Evolutionary conservation across 2,888 invertebrate species (phyloP).

Genomic region (Tanypteryx hageni): DNA sequence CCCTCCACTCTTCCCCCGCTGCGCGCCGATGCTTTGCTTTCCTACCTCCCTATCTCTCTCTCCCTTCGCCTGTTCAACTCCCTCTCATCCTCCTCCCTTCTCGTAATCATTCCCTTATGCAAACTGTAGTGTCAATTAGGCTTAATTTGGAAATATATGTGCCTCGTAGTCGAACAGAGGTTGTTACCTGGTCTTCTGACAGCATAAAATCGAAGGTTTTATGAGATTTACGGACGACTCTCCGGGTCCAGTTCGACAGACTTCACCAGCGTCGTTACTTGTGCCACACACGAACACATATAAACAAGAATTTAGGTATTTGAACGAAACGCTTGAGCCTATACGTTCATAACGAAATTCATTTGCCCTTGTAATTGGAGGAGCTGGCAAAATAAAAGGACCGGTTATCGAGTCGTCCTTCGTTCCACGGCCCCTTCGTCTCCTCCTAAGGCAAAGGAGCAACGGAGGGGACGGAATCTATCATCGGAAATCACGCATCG

Average conservation of each 20-base stretch:
- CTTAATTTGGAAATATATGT: slow-evolving; percentile 63
- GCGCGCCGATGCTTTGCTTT: not conserved
- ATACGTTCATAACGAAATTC: not conserved
- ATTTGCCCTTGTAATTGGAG: not conserved
- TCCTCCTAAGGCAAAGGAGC: too few relatives aligned
- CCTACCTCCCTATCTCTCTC: not conserved
- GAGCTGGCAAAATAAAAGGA: not conserved
- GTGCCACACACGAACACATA: slow-evolving; percentile 15
- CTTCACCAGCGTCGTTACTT: not conserved
- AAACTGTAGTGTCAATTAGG: slow-evolving; percentile 59
- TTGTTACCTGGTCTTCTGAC: slow-evolving; percentile 57
- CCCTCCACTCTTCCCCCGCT: not conserved
- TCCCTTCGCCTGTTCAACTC: not conserved
- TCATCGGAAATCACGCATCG: not conserved
- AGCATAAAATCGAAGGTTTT: slow-evolving; percentile 51
- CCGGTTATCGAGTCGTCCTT: not conserved
- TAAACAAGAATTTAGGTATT: slow-evolving; percentile 9
- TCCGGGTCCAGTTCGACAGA: not conserved
- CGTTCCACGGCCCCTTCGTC: not conserved
- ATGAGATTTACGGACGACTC: slow-evolving; percentile 26
- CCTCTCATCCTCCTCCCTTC: not conserved
- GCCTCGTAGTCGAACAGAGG: slow-evolving; percentile 62
- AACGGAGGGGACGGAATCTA: not conserved
- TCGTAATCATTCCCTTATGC: slow-evolving; percentile 54
- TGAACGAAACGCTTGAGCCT: slow-evolving; percentile 7